Evolutionary conservation across 2,888 invertebrate genomes (phyloP).

Genomic region (Bedellia somnulentella): DNA sequence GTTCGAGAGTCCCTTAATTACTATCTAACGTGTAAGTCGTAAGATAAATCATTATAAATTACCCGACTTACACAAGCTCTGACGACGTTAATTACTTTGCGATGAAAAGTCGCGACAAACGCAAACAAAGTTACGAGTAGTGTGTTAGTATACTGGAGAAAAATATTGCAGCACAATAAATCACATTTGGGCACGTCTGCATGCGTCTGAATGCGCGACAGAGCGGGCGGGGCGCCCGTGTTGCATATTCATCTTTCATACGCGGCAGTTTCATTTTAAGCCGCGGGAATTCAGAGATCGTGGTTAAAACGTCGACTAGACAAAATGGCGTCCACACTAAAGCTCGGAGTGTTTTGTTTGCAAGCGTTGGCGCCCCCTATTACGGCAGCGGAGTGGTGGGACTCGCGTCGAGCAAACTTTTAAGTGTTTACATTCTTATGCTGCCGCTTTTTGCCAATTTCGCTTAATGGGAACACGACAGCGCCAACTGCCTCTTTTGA

Average conservation of each 20-base stretch:
- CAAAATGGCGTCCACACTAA: slow-evolving; percentile 36
- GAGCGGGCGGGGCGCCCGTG: slow-evolving; percentile 13
- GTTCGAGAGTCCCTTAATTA: slow-evolving; percentile 8
- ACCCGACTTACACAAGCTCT: slow-evolving; percentile 1
- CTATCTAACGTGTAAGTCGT: slow-evolving; percentile 4
- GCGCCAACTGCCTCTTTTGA: slow-evolving; percentile 42
- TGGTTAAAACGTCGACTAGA: slow-evolving; percentile 37
- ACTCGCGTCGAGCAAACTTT: slow-evolving; percentile 43
- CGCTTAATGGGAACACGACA: slow-evolving; percentile 42
- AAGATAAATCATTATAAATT: slow-evolving; percentile 10
- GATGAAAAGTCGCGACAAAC: neutral
- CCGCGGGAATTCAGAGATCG: slow-evolving; percentile 27
- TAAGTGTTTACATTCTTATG: slow-evolving; percentile 57
- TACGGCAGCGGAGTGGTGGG: slow-evolving; percentile 28
- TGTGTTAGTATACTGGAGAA: no score
- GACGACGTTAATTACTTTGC: slow-evolving; percentile 4
- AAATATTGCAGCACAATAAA: slow-evolving; percentile 22
- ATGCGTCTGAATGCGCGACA: slow-evolving; percentile 19
- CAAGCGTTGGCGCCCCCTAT: slow-evolving; percentile 42
- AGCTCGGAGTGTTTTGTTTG: slow-evolving; percentile 41
- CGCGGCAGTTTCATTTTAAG: slow-evolving; percentile 26
- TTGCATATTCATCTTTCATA: slow-evolving; percentile 49
- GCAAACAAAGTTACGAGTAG: slow-evolving; percentile 2
- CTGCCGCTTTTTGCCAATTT: slow-evolving; percentile 54
- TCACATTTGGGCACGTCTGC: slow-evolving; percentile 18